Evolutionary conservation across 2,113 vertebrate genomes (phyloP).

Genomic region (Ramphastos sulfuratus): DNA sequence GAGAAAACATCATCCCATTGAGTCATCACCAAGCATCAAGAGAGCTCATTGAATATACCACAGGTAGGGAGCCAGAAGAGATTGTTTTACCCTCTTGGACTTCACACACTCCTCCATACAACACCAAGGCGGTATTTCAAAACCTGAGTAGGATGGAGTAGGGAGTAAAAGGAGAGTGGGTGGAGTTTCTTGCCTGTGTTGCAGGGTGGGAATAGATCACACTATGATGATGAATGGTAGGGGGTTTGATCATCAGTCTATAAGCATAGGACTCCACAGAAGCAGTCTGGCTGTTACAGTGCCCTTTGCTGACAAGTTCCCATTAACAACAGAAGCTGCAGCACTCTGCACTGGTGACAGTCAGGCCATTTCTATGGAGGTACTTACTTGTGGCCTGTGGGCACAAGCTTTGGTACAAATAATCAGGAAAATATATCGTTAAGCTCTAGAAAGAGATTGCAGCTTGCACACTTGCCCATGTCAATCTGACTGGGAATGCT

Average conservation of each 20-base stretch:
- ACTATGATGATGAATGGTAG: fast-evolving
- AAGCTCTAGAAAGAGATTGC: not conserved
- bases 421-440: not conserved
- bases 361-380: not conserved
- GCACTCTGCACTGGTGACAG: not conserved
- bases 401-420: not conserved
- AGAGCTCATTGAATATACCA: not conserved
- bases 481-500: not conserved
- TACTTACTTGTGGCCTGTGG: not conserved
- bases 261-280: not conserved
- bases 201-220: not conserved
- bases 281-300: not conserved
- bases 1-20: not conserved
- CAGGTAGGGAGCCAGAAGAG: not conserved
- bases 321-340: not conserved
- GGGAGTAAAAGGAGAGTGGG: not conserved
- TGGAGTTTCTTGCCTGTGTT: not conserved
- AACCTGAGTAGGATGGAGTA: not conserved
- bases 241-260: not conserved
- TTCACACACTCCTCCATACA: not conserved
- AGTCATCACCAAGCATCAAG: not conserved
- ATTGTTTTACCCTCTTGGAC: not conserved
- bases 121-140: not conserved
- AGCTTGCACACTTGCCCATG: not conserved
- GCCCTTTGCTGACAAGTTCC: not conserved